A percentile compares a stretch with the other conserved stretches of the same genome.
Conservation (phyloP, 2,797 vertebrate species). For the Fringilla coelebs region DNA sequence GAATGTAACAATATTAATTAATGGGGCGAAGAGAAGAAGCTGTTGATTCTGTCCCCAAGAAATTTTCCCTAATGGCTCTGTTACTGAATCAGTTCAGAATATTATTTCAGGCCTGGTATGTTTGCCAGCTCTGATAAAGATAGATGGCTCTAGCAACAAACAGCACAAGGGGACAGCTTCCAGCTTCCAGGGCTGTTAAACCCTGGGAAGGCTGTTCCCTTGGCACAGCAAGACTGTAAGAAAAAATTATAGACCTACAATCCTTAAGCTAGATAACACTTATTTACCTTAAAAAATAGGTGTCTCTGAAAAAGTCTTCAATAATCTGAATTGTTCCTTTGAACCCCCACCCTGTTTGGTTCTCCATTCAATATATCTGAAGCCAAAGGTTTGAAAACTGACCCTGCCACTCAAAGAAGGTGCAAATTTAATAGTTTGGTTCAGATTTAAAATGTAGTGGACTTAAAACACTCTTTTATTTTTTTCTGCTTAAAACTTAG, state of each 20-base stretch:
- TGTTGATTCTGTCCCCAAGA: not conserved
- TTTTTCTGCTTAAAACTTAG: not conserved
- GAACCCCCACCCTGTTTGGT: fast-evolving
- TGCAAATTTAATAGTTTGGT: not conserved
- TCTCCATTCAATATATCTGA: not conserved
- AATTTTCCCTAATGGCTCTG: not conserved
- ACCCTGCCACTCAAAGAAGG: not conserved
- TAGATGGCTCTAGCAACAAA: not conserved
- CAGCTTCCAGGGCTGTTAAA: not conserved
- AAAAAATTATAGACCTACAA: not conserved
- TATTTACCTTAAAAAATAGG: not conserved
- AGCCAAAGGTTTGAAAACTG: not conserved
- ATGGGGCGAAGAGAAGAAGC: not conserved
- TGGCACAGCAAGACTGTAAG: not conserved
- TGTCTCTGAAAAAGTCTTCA: not conserved
- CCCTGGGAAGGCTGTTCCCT: not conserved
- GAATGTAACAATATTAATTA: not conserved
- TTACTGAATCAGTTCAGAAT: not conserved
- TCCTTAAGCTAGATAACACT: not conserved
- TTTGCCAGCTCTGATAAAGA: not conserved
- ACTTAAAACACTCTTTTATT: not conserved
- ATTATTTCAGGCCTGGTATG: not conserved
- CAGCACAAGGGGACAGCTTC: not conserved
- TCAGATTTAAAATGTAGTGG: not conserved
- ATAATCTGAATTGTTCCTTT: not conserved